Conservation (phyloP, 2,888 invertebrate genomes). For the Tineola bisselliella region DNA sequence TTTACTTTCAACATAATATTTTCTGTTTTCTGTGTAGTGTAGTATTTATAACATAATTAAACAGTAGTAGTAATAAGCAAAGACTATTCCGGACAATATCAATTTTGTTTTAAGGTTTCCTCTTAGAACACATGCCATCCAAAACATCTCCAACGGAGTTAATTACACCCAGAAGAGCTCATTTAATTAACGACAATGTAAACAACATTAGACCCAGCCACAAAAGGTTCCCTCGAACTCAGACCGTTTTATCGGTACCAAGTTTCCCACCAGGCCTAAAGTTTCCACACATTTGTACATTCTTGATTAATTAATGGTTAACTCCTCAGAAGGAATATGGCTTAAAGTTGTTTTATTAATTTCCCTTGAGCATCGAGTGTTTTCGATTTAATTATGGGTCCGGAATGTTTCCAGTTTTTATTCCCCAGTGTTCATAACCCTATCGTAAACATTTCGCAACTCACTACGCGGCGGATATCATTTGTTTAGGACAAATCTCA, state of each 20-base stretch:
- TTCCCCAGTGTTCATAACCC: slow-evolving; percentile 9
- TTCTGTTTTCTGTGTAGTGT: no score
- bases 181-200: slow-evolving; percentile 46
- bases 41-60: no score
- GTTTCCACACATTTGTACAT: slow-evolving; percentile 11
- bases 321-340: slow-evolving; percentile 11
- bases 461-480: background rate
- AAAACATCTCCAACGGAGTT: slow-evolving; percentile 16
- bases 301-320: slow-evolving; percentile 12
- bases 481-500: slow-evolving; percentile 8
- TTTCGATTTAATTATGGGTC: slow-evolving; percentile 5
- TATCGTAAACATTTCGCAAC: background rate
- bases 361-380: slow-evolving; percentile 8
- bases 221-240: slow-evolving; percentile 35
- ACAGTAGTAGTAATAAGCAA: no score
- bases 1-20: no score
- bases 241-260: slow-evolving; percentile 26
- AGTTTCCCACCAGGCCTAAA: background rate
- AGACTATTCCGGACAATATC: background rate
- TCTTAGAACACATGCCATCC: background rate
- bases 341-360: slow-evolving; percentile 12
- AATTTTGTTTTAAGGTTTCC: background rate
- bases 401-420: slow-evolving; percentile 5
- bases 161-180: slow-evolving; percentile 25
- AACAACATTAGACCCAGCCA: slow-evolving; percentile 44